Conservation (phyloP, 2,113 vertebrate genomes). For the Xyrauchen texanus region DNA sequence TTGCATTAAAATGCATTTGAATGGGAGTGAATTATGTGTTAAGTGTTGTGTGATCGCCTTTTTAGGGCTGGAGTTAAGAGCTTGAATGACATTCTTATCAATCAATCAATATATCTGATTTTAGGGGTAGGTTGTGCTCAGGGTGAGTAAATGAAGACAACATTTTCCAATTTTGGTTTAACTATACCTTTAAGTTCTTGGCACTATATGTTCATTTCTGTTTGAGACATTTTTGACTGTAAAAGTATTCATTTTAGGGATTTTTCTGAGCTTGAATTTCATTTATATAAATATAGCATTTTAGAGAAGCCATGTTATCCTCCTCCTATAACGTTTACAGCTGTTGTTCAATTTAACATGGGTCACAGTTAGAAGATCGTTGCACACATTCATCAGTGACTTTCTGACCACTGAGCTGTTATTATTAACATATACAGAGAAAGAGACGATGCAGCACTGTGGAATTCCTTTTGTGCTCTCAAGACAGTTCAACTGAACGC, state of each 20-base stretch:
- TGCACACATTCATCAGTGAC: background rate
- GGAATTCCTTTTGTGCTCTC: slow-evolving; percentile 19
- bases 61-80: too few species aligned
- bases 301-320: background rate
- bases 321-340: background rate
- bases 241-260: background rate
- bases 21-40: too few species aligned
- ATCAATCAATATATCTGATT: too few species aligned
- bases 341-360: background rate
- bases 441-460: slow-evolving; percentile 1
- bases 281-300: background rate
- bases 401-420: slow-evolving; percentile 3
- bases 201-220: too few species aligned
- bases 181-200: too few species aligned
- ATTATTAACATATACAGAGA: slow-evolving; percentile 13
- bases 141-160: too few species aligned
- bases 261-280: background rate
- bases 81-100: too few species aligned
- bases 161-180: too few species aligned
- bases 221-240: too few species aligned
- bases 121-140: too few species aligned
- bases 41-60: too few species aligned
- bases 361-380: slow-evolving; percentile 19
- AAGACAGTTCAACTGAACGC: slow-evolving; percentile 16
- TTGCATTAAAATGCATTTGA: too few species aligned